phyloP scores from a whole-genome alignment of 1,140 invertebrate genomes.

The Neocloeon triangulifer region DNA sequence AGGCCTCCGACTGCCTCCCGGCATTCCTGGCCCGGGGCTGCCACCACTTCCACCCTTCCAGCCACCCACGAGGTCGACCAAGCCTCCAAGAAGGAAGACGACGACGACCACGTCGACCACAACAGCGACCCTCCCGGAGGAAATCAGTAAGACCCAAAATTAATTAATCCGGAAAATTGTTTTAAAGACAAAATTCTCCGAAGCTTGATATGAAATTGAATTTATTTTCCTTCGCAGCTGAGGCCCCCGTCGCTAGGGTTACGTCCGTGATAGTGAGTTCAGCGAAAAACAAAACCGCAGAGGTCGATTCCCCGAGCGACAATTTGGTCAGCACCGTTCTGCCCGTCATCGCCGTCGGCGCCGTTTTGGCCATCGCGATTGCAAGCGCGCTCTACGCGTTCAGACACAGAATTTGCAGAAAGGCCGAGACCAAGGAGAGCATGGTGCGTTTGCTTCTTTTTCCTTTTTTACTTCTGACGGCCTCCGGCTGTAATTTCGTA shows the following conservation, averaged over 20 bases:
- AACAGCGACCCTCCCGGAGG: constrained; percentile 2
- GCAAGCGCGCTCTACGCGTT: constrained; percentile 26
- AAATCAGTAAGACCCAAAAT: constrained; percentile 2
- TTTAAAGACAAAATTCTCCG: too few relatives aligned
- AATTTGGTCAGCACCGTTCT: constrained; percentile 28
- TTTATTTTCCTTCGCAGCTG: constrained; percentile 16
- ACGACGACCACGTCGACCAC: constrained; percentile 5
- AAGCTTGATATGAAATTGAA: too few relatives aligned
- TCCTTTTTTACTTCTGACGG: too few relatives aligned
- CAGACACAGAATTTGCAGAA: constrained; percentile 28
- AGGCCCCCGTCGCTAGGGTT: constrained; percentile 16
- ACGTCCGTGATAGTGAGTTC: too few relatives aligned
- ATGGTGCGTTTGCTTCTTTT: too few relatives aligned
- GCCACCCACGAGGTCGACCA: too few relatives aligned
- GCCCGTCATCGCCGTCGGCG: constrained; percentile 28
- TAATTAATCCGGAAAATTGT: too few relatives aligned
- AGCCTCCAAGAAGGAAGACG: constrained; percentile 5
- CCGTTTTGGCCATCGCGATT: constrained; percentile 26
- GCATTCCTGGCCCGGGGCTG: too few relatives aligned
- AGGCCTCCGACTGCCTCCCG: background rate
- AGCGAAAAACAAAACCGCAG: constrained; percentile 13
- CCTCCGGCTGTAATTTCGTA: too few relatives aligned
- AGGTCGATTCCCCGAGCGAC: constrained; percentile 15
- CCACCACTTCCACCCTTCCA: constrained; percentile 7
- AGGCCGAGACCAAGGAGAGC: constrained; percentile 18